These are phyloP conservation scores for Gallinago media DNA, from an alignment of 2,113 vertebrate genomes.

Conservation along the genomic window DNA sequence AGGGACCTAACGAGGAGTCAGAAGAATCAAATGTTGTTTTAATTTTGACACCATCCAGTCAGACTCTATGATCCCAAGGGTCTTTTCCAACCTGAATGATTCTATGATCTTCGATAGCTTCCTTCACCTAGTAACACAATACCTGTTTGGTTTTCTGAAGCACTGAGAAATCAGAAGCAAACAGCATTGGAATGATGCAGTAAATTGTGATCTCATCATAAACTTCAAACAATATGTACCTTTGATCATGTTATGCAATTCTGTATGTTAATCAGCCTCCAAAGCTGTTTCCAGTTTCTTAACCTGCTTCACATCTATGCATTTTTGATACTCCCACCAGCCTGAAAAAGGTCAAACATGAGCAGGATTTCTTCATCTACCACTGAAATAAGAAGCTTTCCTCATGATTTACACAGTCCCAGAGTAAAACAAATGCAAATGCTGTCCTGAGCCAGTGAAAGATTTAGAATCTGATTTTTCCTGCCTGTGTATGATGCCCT, in stretches of 20 bases:
- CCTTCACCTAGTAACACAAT: not conserved
- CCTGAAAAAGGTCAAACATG: not conserved
- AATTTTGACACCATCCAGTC: not conserved
- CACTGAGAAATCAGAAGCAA: not conserved
- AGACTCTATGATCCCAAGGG: no score
- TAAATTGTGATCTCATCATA: not conserved
- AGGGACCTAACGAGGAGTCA: not conserved
- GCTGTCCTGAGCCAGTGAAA: not conserved
- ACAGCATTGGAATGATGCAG: not conserved
- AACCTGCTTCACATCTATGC: not conserved
- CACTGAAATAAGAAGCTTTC: not conserved
- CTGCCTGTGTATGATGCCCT: fast-evolving
- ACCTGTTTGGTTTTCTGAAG: not conserved
- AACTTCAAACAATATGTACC: not conserved
- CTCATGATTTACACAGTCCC: not conserved
- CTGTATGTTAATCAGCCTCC: not conserved
- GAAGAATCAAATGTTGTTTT: not conserved
- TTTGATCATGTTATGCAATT: not conserved
- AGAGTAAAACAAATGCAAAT: not conserved
- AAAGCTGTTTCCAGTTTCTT: not conserved
- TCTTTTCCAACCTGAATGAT: no score
- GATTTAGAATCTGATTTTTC: not conserved
- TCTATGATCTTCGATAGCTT: not conserved
- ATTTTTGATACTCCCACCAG: not conserved
- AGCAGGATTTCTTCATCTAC: not conserved